These are phyloP conservation scores for Yoshiicerus persimilis DNA, from an alignment of 1,140 invertebrate genomes.

Conservation along the genomic window DNA sequence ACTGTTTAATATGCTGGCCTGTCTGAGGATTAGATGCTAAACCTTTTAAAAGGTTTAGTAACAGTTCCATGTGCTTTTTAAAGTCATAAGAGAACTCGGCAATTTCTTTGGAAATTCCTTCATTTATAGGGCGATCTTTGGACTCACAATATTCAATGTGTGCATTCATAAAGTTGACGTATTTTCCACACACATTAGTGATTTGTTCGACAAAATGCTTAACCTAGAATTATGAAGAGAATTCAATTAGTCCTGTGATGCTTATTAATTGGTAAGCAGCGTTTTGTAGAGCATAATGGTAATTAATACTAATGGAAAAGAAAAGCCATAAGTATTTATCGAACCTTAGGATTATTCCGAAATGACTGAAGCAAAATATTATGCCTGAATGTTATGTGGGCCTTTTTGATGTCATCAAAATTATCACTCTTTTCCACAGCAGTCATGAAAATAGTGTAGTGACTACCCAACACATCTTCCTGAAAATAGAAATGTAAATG, in stretches of 20 bases:
- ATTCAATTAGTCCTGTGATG: not conserved
- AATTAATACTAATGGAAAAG: not conserved
- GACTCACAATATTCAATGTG: conserved; percentile 31
- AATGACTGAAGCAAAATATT: conserved; percentile 47
- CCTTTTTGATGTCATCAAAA: conserved; percentile 46
- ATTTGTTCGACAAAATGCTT: conserved; percentile 41
- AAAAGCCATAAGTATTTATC: not conserved
- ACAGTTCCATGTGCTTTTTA: conserved; percentile 38
- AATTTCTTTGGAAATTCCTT: conserved; percentile 43
- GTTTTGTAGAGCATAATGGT: no score
- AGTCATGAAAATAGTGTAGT: conserved; percentile 33
- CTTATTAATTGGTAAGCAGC: not conserved
- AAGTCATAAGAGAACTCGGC: conserved; percentile 31
- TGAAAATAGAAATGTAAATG: not conserved
- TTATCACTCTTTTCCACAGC: conserved; percentile 45
- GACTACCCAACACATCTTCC: conserved; percentile 47
- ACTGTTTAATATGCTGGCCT: conserved; percentile 40
- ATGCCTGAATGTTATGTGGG: conserved; percentile 40
- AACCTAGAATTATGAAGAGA: conserved; percentile 1
- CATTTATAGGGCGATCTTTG: conserved; percentile 37
- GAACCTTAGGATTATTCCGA: conserved; percentile 30
- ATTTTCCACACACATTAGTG: conserved; percentile 39
- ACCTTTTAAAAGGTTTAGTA: conserved; percentile 36
- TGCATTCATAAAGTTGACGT: conserved; percentile 25
- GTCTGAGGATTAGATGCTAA: conserved; percentile 35